A percentile compares a stretch with the other conserved stretches of the same genome.
Evolutionary conservation across 2,113 vertebrate genomes (phyloP).

Genomic region (Gnathonemus echidnorhynchus): DNA sequence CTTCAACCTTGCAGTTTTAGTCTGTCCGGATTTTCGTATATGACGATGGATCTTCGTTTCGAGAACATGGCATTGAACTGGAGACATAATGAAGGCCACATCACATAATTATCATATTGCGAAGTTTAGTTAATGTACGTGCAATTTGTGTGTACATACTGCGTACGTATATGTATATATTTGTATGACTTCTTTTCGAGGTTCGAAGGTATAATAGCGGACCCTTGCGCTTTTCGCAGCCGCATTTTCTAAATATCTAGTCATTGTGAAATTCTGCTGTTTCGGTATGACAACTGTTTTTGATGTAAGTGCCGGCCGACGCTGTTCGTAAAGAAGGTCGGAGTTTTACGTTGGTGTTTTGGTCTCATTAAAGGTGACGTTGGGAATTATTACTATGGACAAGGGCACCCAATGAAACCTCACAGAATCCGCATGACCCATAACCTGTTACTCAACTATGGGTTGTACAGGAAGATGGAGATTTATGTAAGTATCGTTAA

Average conservation of each 20-base stretch:
- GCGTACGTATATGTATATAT: background rate
- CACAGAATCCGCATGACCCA: slow-evolving; percentile 98
- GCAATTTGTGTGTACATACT: background rate
- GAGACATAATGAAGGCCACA: background rate
- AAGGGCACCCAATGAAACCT: slow-evolving; percentile 97
- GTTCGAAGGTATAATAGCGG: background rate
- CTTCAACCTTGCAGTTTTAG: background rate
- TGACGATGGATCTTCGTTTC: background rate
- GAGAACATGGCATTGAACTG: background rate
- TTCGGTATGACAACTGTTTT: background rate
- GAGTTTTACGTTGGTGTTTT: background rate
- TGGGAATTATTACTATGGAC: slow-evolving; percentile 97
- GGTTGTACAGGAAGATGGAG: slow-evolving; percentile 97
- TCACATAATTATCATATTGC: background rate
- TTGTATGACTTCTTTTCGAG: background rate
- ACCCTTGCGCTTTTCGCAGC: background rate
- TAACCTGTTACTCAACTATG: slow-evolving; percentile 94
- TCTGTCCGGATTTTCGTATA: background rate
- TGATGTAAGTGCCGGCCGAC: background rate
- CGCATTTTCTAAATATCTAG: background rate
- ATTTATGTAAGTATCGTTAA: slow-evolving; percentile 81
- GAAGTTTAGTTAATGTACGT: background rate
- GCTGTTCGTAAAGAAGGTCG: background rate
- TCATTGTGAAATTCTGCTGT: background rate
- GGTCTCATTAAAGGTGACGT: slow-evolving; percentile 72